A percentile compares a stretch with the other conserved stretches of the same genome.
These are phyloP conservation scores for Mantis religiosa DNA, from an alignment of 2,888 invertebrate species.

Conservation along the genomic window DNA sequence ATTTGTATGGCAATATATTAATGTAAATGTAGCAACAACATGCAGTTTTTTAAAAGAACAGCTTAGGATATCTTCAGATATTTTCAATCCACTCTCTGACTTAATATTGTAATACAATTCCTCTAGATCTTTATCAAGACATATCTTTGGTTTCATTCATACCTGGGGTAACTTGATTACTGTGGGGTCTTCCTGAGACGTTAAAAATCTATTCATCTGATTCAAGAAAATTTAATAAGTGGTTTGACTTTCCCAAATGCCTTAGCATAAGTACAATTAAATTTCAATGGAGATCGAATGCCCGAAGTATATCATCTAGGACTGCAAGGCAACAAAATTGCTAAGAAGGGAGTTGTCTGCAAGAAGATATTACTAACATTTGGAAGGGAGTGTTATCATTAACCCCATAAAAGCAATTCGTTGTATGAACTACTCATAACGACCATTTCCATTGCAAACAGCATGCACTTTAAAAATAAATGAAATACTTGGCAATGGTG, in stretches of 20 bases:
- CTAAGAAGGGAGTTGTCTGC: neutral
- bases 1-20: too few relatives aligned
- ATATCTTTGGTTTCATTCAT: too few relatives aligned
- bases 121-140: too few relatives aligned
- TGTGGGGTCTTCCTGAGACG: too few relatives aligned
- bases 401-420: neutral
- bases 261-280: neutral
- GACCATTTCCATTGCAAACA: neutral
- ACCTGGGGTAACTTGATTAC: too few relatives aligned
- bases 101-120: too few relatives aligned
- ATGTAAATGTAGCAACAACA: too few relatives aligned
- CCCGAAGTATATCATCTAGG: neutral
- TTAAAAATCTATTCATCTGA: too few relatives aligned
- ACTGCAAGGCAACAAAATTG: neutral
- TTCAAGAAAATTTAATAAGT: too few relatives aligned
- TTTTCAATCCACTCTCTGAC: too few relatives aligned
- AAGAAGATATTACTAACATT: neutral
- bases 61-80: too few relatives aligned
- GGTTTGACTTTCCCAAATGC: neutral
- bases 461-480: neutral
- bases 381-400: neutral
- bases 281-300: neutral
- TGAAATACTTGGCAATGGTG: neutral
- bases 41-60: too few relatives aligned
- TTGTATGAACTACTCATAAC: neutral